Base-by-base conservation (phyloP, 2,888 invertebrate genomes). In the Mythimna lalbum region DNA sequence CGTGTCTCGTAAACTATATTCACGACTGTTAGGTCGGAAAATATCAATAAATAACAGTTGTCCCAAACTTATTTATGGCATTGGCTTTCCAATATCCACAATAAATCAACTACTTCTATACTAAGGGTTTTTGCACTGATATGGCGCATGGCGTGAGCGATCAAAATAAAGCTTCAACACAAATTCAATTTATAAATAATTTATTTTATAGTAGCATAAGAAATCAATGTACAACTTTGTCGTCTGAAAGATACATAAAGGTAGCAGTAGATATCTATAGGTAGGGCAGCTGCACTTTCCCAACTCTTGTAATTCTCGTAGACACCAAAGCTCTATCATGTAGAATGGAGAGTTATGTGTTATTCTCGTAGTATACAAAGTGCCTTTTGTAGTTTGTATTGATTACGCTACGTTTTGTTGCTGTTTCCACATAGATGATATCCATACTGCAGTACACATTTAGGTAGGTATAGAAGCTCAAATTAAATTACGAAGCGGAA, bases 341-440 rank as follows among this genome's bases (percentile, higher is more conserved):
- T 73, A 65, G 43, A 66, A 63, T 61, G 80, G 64, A 64, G 63
- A 69, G 57, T 62, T 59, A 65, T 63, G 61, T 64, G 59, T n/a
- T 57, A 52, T 56, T 47, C 67, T 75, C 31, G 68, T 69, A 75
- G 68, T 64, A 75, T 53, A 61, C 64, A 69, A 80, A 80, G 73
- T 82, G 83, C 73, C 53, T 78, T 82, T 78, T 62, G 75, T 76
- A 63, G 81, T 82, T 71, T 69, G 59, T 68, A 67, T 55, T 74
- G 10, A 53, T 69, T 55, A 69, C 55, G n/a, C 36, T 53, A 43
- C 31, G 12, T 47, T 52, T 43, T 31, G 14, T 68, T 33, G 21
- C 39, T 72, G 69, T 69, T 78, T 61, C 57, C 43, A 43, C 47
- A 36, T 17, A 7, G 19, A 17, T 33, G 10, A 27, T 27, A 17